Evolutionary conservation across 1,140 invertebrate genomes (phyloP).

Genomic region (Drosophila simulans): DNA sequence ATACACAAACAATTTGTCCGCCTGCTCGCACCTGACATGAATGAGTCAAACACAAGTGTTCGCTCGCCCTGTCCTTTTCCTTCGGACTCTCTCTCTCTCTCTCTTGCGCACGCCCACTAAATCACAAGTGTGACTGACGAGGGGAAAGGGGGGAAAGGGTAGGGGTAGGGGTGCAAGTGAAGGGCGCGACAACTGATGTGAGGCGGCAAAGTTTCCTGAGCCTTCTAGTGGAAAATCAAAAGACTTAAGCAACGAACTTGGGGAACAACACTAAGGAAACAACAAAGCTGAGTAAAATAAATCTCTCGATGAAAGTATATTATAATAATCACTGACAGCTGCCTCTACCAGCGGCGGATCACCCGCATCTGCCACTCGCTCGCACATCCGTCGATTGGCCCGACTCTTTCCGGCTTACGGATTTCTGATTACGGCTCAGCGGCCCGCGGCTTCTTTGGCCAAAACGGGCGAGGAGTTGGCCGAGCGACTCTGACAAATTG

Average conservation of each 20-base stretch:
- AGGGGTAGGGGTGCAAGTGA: neutral
- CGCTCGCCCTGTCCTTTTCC: slow-evolving; percentile 12
- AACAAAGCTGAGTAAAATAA: neutral
- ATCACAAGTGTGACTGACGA: slow-evolving; percentile 1
- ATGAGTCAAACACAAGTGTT: slow-evolving; percentile 1
- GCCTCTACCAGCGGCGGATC: too few species aligned
- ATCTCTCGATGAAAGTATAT: neutral
- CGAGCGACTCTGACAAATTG: slow-evolving; percentile 31
- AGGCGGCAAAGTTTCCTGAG: neutral
- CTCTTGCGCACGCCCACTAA: neutral
- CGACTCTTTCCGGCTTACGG: slow-evolving; percentile 36
- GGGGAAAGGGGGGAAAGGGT: neutral
- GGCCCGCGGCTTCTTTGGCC: slow-evolving; percentile 39
- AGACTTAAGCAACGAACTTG: slow-evolving; percentile 73
- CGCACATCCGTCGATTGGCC: slow-evolving; percentile 18
- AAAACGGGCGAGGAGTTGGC: slow-evolving; percentile 1
- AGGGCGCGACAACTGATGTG: neutral
- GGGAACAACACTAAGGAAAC: too few species aligned
- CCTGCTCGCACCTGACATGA: slow-evolving; percentile 21
- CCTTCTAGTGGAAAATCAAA: slow-evolving; percentile 32
- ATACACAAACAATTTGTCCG: slow-evolving; percentile 55
- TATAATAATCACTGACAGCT: slow-evolving; percentile 12
- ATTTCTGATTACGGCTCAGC: slow-evolving; percentile 20
- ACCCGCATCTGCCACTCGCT: neutral
- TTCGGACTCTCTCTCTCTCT: neutral